Percentiles rank a stretch among this genome's conserved stretches.
Conservation (phyloP, 2,113 vertebrate species). For the Oophaga pumilio region DNA sequence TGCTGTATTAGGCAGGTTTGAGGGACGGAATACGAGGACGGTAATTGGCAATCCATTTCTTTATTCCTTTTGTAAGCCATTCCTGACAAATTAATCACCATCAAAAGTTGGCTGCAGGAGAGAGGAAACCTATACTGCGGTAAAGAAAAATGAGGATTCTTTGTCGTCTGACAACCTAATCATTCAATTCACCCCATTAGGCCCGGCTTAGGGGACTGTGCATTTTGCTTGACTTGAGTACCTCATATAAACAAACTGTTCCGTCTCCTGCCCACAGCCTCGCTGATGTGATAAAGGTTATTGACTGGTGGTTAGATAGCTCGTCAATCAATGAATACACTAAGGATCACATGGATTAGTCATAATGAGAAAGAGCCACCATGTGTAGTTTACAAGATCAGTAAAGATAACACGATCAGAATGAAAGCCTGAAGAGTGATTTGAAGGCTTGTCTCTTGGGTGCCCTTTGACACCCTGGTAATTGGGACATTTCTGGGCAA, state of each 20-base stretch:
- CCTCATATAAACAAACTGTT: conserved; percentile 84
- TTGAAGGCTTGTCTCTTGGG: conserved; percentile 54
- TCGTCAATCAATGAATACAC: conserved; percentile 71
- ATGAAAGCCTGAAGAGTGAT: conserved; percentile 58
- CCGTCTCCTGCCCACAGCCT: conserved; percentile 63
- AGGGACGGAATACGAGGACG: conserved; percentile 74
- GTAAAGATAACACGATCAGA: conserved; percentile 62
- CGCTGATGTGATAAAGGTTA: conserved; percentile 74
- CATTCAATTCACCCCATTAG: conserved; percentile 84
- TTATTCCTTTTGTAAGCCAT: conserved; percentile 82
- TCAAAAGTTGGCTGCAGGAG: conserved; percentile 69
- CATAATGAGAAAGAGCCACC: conserved; percentile 66
- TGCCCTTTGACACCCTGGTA: conserved; percentile 38
- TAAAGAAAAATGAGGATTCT: conserved; percentile 94
- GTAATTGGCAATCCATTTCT: conserved; percentile 88
- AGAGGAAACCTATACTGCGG: conserved; percentile 67
- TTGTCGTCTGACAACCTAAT: conserved; percentile 85
- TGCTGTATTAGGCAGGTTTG: conserved; percentile 60
- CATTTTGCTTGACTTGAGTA: conserved; percentile 75
- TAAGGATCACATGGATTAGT: conserved; percentile 69
- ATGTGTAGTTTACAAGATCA: conserved; percentile 68
- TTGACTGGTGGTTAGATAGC: conserved; percentile 67
- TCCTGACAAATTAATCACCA: conserved; percentile 88
- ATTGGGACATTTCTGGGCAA: conserved; percentile 14
- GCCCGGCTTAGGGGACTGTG: conserved; percentile 74